phyloP scores from a whole-genome alignment of 2,797 vertebrate species.

The Syncerus caffer region DNA sequence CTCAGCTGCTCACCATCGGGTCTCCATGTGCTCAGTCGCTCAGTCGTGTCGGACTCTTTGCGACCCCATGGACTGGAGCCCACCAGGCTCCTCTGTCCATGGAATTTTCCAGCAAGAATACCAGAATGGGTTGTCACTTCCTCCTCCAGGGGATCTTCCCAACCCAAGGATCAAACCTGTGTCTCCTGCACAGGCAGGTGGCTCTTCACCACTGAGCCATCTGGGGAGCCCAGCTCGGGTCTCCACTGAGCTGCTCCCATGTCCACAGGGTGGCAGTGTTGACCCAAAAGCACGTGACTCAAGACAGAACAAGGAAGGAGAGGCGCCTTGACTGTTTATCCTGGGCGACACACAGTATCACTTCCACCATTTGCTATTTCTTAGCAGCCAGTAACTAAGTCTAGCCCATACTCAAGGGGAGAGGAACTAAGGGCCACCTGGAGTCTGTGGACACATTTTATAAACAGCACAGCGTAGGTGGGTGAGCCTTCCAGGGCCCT shows the following conservation, averaged over 20 bases:
- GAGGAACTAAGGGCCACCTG: not conserved
- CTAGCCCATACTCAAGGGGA: not conserved
- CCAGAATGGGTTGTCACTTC: not conserved
- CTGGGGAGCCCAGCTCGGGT: not conserved
- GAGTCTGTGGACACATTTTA: not conserved
- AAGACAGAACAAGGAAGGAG: not conserved
- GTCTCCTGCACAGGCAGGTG: not conserved
- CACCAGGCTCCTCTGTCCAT: not conserved
- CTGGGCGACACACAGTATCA: accelerated
- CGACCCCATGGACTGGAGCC: not conserved
- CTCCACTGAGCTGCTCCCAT: not conserved
- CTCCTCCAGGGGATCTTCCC: not conserved
- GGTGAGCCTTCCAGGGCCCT: not conserved
- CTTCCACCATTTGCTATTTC: not conserved
- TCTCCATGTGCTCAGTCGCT: not conserved
- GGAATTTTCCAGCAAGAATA: not conserved
- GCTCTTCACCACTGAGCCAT: accelerated
- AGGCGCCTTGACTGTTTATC: too few relatives aligned
- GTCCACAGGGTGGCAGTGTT: not conserved
- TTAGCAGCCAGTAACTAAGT: not conserved
- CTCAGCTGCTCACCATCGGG: not conserved
- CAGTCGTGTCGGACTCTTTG: not conserved
- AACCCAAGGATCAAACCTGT: not conserved
- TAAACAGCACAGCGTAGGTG: accelerated
- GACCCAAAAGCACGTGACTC: not conserved